Conservation (phyloP, 1,140 invertebrate genomes). For the Vanessa atalanta region DNA sequence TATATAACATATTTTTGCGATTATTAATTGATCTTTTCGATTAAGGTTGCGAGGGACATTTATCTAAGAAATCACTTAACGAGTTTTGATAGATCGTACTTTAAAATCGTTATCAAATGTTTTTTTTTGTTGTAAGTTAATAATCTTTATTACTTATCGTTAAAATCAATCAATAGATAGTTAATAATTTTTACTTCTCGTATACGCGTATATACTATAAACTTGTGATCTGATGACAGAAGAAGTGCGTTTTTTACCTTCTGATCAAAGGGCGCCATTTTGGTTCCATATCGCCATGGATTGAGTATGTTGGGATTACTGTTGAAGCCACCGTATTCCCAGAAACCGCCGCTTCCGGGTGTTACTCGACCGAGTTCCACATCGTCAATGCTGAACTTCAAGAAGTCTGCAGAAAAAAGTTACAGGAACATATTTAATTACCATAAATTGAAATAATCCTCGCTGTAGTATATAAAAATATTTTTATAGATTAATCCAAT, state of each 20-base stretch:
- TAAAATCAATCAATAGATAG: too few relatives aligned
- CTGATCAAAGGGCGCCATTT: conserved; percentile 80
- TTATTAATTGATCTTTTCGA: too few relatives aligned
- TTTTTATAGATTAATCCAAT: too few relatives aligned
- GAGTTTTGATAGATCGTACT: too few relatives aligned
- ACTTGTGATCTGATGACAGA: neutral
- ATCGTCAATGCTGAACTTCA: conserved; percentile 76
- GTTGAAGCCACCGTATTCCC: conserved; percentile 70
- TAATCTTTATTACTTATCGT: too few relatives aligned
- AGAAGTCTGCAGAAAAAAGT: conserved; percentile 56
- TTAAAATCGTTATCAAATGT: too few relatives aligned
- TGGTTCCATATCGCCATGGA: conserved; percentile 74
- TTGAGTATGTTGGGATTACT: conserved; percentile 57
- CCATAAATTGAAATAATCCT: too few relatives aligned
- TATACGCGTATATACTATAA: neutral
- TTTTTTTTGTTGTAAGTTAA: too few relatives aligned
- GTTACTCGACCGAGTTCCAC: conserved; percentile 63
- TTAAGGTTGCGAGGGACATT: too few relatives aligned
- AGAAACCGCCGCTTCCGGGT: conserved; percentile 73
- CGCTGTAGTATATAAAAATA: too few relatives aligned
- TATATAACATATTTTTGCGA: neutral
- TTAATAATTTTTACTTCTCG: too few relatives aligned
- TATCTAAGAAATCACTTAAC: too few relatives aligned
- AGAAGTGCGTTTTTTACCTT: conserved; percentile 55
- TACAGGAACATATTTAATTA: neutral